Evolutionary conservation across 2,888 invertebrate species (phyloP).

Genomic region (Drosophila parthenogenetica): DNA sequence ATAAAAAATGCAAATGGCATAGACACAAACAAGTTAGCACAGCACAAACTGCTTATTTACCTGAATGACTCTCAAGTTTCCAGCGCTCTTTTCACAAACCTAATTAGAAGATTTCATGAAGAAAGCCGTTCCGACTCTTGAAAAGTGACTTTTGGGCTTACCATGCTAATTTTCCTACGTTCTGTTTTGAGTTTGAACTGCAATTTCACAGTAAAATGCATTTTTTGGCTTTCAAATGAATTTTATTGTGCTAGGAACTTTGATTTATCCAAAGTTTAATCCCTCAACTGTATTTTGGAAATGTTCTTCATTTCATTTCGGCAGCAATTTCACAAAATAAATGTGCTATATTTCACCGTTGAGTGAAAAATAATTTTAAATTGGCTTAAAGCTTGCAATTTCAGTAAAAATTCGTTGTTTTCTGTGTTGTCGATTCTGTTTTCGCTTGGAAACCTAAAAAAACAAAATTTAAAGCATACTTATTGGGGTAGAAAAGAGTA

Average conservation of each 20-base stretch:
- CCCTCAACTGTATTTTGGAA: background rate
- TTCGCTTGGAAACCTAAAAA: background rate
- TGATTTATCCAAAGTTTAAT: no score
- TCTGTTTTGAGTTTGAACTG: background rate
- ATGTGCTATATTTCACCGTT: no score
- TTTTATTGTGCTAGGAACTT: no score
- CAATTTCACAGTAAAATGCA: background rate
- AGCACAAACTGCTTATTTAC: constrained; percentile 11
- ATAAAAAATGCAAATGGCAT: constrained; percentile 15
- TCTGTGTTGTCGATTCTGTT: background rate
- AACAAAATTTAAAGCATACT: background rate
- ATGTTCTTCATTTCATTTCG: background rate
- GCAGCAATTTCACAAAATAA: background rate
- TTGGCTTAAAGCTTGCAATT: no score
- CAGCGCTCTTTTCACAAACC: constrained; percentile 26
- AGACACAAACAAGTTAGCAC: constrained; percentile 3
- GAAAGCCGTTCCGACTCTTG: background rate
- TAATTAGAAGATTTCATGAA: constrained; percentile 35
- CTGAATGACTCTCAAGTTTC: constrained; percentile 12
- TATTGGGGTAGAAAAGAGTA: background rate
- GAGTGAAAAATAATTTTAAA: no score
- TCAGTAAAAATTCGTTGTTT: background rate
- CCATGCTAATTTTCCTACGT: background rate
- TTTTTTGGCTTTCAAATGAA: background rate
- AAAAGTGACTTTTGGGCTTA: background rate